These are phyloP conservation scores for Araneus ventricosus DNA, from an alignment of 1,140 invertebrate species.

Conservation along the genomic window DNA sequence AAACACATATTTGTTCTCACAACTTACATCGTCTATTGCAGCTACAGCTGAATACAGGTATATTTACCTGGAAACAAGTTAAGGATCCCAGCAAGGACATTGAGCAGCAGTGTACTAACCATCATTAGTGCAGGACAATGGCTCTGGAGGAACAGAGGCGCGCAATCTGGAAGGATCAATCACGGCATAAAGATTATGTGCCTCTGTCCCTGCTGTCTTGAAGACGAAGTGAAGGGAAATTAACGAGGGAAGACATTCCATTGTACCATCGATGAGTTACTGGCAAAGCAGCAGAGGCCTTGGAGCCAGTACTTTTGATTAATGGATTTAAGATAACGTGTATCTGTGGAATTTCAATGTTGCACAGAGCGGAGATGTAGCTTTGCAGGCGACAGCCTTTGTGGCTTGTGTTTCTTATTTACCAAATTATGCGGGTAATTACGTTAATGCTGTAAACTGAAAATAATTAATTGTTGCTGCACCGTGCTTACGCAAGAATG, in stretches of 20 bases:
- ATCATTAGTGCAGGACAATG: background rate
- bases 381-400: background rate
- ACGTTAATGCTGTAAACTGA: background rate
- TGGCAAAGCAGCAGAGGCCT: conserved; percentile 3
- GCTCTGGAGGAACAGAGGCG: background rate
- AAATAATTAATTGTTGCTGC: conserved; percentile 8
- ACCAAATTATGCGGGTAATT: conserved; percentile 21
- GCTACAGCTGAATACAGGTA: background rate
- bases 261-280: conserved; percentile 15
- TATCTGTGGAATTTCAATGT: conserved; percentile 19
- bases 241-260: conserved; percentile 36
- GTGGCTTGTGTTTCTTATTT: conserved; percentile 33
- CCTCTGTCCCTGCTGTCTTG: background rate
- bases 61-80: background rate
- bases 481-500: background rate
- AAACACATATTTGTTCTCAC: too few species aligned
- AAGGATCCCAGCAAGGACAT: background rate
- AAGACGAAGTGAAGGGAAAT: conserved; percentile 18
- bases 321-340: conserved; percentile 26
- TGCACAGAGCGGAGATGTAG: background rate
- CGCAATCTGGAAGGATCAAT: background rate
- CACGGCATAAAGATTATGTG: conserved; percentile 32
- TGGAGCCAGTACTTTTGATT: conserved; percentile 19
- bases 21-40: too few species aligned
- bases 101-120: background rate